Conservation (phyloP, 2,888 invertebrate species). For the Bembecia ichneumoniformis region DNA sequence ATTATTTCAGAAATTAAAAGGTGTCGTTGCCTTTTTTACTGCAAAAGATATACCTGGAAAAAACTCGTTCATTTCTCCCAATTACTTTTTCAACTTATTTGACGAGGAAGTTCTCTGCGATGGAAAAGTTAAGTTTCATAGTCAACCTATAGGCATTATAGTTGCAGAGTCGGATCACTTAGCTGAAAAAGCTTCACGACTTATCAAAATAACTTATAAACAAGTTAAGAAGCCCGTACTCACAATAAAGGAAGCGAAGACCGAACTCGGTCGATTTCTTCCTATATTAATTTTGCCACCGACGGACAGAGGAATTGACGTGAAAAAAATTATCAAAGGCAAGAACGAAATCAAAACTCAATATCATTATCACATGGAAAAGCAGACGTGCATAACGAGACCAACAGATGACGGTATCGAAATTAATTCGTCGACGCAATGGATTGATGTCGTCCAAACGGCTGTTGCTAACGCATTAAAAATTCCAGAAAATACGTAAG, state of each 20-base stretch:
- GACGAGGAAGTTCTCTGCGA: slow-evolving; percentile 55
- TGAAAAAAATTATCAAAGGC: slow-evolving; percentile 60
- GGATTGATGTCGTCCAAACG: slow-evolving; percentile 69
- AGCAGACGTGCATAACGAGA: slow-evolving; percentile 73
- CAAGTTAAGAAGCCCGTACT: slow-evolving; percentile 37
- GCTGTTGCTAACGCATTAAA: slow-evolving; percentile 67
- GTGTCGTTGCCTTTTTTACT: slow-evolving; percentile 75
- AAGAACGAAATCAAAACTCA: slow-evolving; percentile 70
- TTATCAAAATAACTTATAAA: slow-evolving; percentile 68
- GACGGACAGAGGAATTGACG: slow-evolving; percentile 36
- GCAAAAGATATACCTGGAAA: slow-evolving; percentile 79
- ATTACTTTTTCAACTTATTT: slow-evolving; percentile 33
- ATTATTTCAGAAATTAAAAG: slow-evolving; percentile 66
- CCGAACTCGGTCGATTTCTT: slow-evolving; percentile 19
- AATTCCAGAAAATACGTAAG: slow-evolving; percentile 72
- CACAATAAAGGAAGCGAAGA: slow-evolving; percentile 27
- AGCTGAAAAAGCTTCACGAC: slow-evolving; percentile 69
- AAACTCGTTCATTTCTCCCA: slow-evolving; percentile 61
- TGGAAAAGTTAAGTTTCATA: slow-evolving; percentile 32
- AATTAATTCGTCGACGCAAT: slow-evolving; percentile 74
- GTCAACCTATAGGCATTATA: slow-evolving; percentile 50
- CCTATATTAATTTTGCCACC: slow-evolving; percentile 16
- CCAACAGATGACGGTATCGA: slow-evolving; percentile 80
- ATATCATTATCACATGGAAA: slow-evolving; percentile 82
- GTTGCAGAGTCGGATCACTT: slow-evolving; percentile 68